Conservation (phyloP, 2,888 invertebrate genomes). For the Syrista parreyssii region DNA sequence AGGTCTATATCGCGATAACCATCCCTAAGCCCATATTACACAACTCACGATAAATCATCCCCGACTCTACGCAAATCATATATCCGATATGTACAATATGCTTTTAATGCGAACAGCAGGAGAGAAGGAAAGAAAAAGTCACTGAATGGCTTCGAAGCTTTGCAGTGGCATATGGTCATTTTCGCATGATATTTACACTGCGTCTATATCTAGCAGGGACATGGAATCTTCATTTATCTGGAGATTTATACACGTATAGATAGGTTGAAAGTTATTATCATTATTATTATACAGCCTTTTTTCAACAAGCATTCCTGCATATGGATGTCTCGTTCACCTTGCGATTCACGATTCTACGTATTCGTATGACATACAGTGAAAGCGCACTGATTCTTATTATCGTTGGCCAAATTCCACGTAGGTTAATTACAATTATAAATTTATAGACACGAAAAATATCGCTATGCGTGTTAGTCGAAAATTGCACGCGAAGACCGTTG, state of each 20-base stretch:
- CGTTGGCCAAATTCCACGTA: too few relatives aligned
- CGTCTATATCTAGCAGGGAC: neutral
- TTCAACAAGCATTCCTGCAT: too few relatives aligned
- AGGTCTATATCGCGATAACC: neutral
- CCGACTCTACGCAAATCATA: neutral
- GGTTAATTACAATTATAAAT: too few relatives aligned
- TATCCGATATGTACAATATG: neutral
- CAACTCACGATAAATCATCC: neutral
- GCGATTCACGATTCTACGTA: too few relatives aligned
- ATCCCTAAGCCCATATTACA: neutral
- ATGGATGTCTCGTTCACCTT: too few relatives aligned
- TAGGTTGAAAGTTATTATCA: neutral
- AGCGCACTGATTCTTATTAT: too few relatives aligned
- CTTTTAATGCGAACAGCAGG: neutral
- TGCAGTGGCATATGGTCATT: neutral
- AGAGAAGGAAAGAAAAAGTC: neutral
- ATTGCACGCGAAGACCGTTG: too few relatives aligned
- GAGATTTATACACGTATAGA: neutral
- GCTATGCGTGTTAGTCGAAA: too few relatives aligned
- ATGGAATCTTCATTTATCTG: neutral
- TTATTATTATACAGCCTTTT: neutral
- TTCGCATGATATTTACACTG: neutral
- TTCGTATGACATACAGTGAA: too few relatives aligned
- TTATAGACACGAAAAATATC: too few relatives aligned
- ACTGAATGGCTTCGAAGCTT: neutral